phyloP scores from a whole-genome alignment of 1,140 invertebrate species.

The Bombus superbus region DNA sequence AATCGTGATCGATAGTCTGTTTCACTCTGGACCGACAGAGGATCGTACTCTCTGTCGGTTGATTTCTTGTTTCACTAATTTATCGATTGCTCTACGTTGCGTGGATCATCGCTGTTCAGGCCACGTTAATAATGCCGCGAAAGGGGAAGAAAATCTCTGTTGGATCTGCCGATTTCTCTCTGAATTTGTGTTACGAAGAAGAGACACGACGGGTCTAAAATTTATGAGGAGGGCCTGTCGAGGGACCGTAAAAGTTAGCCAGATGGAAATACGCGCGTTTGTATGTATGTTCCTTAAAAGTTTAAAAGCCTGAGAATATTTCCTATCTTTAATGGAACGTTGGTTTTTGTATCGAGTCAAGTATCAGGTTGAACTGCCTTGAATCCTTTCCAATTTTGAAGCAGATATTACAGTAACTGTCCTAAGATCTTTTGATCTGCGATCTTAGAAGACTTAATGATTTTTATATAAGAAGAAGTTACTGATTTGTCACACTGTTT shows the following conservation, averaged over 20 bases:
- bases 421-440: too few species aligned
- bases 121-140: not conserved
- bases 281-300: too few species aligned
- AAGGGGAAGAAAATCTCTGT: not conserved
- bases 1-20: conserved; percentile 2
- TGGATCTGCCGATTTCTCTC: not conserved
- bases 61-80: not conserved
- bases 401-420: too few species aligned
- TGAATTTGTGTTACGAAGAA: not conserved
- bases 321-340: too few species aligned
- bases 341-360: not conserved
- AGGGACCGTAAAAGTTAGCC: too few species aligned
- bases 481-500: not conserved
- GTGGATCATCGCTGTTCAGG: not conserved
- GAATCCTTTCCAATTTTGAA: too few species aligned
- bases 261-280: too few species aligned
- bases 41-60: not conserved
- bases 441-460: too few species aligned
- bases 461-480: not conserved
- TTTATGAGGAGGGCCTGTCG: too few species aligned
- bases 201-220: too few species aligned
- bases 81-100: not conserved
- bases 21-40: not conserved
- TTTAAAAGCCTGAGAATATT: too few species aligned
- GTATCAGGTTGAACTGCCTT: too few species aligned